These are phyloP conservation scores for Pelosia muscerda DNA, from an alignment of 2,888 invertebrate genomes.

Conservation along the genomic window DNA sequence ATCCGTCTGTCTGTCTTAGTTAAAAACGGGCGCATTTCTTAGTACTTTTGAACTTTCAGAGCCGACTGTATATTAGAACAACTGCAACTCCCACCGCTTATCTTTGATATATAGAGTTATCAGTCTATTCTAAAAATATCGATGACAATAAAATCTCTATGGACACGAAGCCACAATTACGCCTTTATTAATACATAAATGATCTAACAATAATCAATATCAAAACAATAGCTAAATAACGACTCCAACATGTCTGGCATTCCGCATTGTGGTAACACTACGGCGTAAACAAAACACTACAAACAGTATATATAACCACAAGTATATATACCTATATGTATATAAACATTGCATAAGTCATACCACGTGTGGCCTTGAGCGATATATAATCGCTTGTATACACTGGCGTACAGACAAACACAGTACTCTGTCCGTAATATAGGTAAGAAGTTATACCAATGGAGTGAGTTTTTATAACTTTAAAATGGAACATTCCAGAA, in stretches of 20 bases:
- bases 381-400: slow-evolving; percentile 37
- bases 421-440: slow-evolving; percentile 1
- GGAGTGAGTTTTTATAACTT: neutral
- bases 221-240: slow-evolving; percentile 3
- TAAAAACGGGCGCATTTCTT: too few relatives aligned
- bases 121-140: neutral
- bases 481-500: neutral
- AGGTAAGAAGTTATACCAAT: neutral
- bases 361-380: slow-evolving; percentile 49
- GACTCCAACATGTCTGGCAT: slow-evolving; percentile 16
- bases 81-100: too few relatives aligned
- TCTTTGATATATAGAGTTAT: too few relatives aligned
- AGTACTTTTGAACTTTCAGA: too few relatives aligned
- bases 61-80: too few relatives aligned
- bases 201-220: neutral
- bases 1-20: too few relatives aligned
- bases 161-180: neutral
- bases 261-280: neutral
- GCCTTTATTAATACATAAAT: neutral
- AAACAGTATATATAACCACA: slow-evolving; percentile 10
- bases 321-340: slow-evolving; percentile 9
- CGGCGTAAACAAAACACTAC: neutral
- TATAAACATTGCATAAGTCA: slow-evolving; percentile 39
- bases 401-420: slow-evolving; percentile 27
- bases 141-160: neutral